A percentile compares a stretch with the other conserved stretches of the same genome.
Conservation (phyloP, 2,113 vertebrate species). For the Speoplatyrhinus poulsoni region DNA sequence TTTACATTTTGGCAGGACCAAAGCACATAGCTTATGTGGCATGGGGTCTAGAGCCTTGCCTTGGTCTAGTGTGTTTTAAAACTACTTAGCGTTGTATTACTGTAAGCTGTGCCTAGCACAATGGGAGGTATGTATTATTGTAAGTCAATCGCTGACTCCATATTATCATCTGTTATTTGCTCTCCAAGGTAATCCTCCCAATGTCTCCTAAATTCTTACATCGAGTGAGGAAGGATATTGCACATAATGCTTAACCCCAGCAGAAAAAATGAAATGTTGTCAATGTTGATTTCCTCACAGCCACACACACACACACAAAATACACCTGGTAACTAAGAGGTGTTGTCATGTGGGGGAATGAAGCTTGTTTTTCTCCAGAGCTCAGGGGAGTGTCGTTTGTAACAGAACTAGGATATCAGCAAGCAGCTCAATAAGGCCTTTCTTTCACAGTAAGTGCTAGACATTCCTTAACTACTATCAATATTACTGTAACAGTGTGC, state of each 20-base stretch:
- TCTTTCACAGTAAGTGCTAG: too few species aligned
- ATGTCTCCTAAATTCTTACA: background rate
- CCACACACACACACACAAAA: background rate
- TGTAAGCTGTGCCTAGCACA: constrained; percentile 1
- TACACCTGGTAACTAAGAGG: background rate
- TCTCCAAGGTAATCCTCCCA: constrained; percentile 5
- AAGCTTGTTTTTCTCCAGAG: background rate
- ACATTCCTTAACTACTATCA: background rate
- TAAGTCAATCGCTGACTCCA: constrained; percentile 2
- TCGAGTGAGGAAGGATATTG: constrained; percentile 1
- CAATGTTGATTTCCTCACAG: too few species aligned
- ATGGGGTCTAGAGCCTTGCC: background rate
- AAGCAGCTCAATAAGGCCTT: background rate
- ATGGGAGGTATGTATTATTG: background rate
- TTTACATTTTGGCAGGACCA: background rate
- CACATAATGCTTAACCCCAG: too few species aligned
- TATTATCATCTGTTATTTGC: background rate
- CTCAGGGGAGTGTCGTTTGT: background rate
- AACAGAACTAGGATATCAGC: background rate
- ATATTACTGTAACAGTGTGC: background rate
- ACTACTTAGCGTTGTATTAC: background rate
- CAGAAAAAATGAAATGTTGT: background rate
- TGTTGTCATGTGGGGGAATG: background rate
- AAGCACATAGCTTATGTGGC: background rate
- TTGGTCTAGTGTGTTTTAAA: constrained; percentile 2